phyloP scores from a whole-genome alignment of 2,888 invertebrate species.

The Sepioteuthis lessoniana region DNA sequence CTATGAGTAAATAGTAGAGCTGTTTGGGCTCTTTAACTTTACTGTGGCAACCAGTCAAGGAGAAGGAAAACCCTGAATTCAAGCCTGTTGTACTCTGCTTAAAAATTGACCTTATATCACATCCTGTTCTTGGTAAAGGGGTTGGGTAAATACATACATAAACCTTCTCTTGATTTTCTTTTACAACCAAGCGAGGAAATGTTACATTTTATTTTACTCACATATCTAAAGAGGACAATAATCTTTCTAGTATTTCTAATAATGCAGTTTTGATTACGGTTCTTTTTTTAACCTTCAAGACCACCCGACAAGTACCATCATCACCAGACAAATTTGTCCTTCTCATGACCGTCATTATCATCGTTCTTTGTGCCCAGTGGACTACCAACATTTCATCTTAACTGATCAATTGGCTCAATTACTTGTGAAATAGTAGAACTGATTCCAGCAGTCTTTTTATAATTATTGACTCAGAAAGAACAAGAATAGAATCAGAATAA shows the following conservation, averaged over 20 bases:
- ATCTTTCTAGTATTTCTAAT: neutral
- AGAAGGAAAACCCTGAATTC: too few relatives aligned
- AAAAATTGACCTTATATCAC: too few relatives aligned
- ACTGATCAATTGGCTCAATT: neutral
- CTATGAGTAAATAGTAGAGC: too few relatives aligned
- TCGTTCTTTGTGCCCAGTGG: neutral
- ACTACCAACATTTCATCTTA: neutral
- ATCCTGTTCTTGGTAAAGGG: too few relatives aligned
- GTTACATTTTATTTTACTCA: neutral
- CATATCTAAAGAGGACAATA: neutral
- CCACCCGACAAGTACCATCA: too few relatives aligned
- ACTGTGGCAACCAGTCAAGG: too few relatives aligned
- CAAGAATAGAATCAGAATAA: neutral
- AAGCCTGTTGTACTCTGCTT: too few relatives aligned
- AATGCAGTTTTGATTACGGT: neutral
- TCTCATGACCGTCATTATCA: neutral
- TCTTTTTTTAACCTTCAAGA: too few relatives aligned
- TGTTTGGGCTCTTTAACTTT: too few relatives aligned
- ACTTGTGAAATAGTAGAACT: neutral
- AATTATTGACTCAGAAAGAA: neutral
- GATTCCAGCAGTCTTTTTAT: neutral
- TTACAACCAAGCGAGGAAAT: too few relatives aligned
- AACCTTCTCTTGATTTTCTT: too few relatives aligned
- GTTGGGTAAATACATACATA: too few relatives aligned
- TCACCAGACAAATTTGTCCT: neutral